Evolutionary conservation across 2,888 invertebrate species (phyloP).

Genomic region (Perizoma affinitatum): DNA sequence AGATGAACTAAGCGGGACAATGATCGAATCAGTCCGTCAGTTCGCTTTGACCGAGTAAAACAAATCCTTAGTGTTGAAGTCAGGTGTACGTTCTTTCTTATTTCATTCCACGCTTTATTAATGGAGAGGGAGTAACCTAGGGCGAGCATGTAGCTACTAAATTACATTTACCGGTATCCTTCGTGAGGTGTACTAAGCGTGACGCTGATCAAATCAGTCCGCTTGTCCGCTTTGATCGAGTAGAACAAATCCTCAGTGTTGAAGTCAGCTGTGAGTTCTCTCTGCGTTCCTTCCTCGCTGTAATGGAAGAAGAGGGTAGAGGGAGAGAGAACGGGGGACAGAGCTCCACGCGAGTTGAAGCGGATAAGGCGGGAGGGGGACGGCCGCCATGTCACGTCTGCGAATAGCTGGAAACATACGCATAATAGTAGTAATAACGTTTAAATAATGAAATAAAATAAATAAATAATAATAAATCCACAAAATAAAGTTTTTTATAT

Average conservation of each 20-base stretch:
- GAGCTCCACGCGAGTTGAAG: constrained; percentile 69
- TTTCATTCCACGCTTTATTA: too few species aligned
- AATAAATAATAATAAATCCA: too few species aligned
- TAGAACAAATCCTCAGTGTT: constrained; percentile 59
- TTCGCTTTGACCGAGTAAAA: too few species aligned
- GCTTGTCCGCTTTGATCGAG: constrained; percentile 67
- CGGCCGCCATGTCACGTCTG: constrained; percentile 79
- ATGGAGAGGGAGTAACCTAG: too few species aligned
- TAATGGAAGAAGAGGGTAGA: constrained; percentile 59
- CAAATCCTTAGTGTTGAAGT: too few species aligned
- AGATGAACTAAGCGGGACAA: constrained; percentile 46
- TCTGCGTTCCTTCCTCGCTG: constrained; percentile 53
- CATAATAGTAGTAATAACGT: neutral
- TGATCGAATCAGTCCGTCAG: too few species aligned
- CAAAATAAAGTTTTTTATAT: too few species aligned
- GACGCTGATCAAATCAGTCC: constrained; percentile 56
- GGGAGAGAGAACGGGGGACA: constrained; percentile 64
- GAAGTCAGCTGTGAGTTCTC: constrained; percentile 59
- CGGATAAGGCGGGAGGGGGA: constrained; percentile 69
- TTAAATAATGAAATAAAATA: too few species aligned
- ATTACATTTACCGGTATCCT: constrained; percentile 59
- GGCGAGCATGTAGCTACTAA: neutral
- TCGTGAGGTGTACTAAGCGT: constrained; percentile 69
- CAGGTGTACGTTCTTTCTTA: too few species aligned
- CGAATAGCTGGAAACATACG: constrained; percentile 59